Percentiles rank a stretch among this genome's conserved stretches.
Evolutionary conservation across 2,888 invertebrate species (phyloP).

Genomic region (Calameuta filiformis): DNA sequence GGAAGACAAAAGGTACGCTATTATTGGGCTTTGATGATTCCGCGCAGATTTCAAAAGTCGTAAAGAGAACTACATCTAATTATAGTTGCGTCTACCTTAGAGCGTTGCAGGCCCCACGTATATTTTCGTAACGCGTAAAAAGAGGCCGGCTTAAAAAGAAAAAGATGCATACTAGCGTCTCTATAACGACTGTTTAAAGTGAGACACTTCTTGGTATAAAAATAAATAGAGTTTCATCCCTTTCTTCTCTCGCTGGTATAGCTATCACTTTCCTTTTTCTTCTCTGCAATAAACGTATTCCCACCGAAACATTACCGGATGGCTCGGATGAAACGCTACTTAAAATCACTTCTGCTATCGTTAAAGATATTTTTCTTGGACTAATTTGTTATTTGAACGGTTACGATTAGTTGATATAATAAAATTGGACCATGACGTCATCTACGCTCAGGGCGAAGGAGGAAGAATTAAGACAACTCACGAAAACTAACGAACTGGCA

Average conservation of each 20-base stretch:
- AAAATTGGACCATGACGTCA: background rate
- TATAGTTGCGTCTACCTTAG: background rate
- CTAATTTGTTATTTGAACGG: background rate
- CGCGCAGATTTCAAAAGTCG: background rate
- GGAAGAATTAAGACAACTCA: background rate
- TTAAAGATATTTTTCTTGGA: background rate
- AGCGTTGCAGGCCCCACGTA: background rate
- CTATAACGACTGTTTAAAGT: background rate
- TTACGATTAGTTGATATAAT: background rate
- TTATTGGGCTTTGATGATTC: background rate
- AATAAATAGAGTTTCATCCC: background rate
- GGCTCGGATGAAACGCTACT: background rate
- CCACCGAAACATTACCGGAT: background rate
- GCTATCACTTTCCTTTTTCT: background rate
- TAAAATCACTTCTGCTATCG: background rate
- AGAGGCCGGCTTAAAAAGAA: background rate
- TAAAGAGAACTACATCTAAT: background rate
- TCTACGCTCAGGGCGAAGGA: background rate
- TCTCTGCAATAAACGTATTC: background rate
- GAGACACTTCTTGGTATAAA: slow-evolving; percentile 2
- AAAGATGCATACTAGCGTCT: background rate
- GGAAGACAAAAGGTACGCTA: background rate
- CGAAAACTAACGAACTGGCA: background rate
- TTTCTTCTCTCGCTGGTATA: background rate
- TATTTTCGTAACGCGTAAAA: slow-evolving; percentile 3